Base-by-base conservation (phyloP, 2,113 vertebrate genomes). In the Corythoichthys intestinalis region DNA sequence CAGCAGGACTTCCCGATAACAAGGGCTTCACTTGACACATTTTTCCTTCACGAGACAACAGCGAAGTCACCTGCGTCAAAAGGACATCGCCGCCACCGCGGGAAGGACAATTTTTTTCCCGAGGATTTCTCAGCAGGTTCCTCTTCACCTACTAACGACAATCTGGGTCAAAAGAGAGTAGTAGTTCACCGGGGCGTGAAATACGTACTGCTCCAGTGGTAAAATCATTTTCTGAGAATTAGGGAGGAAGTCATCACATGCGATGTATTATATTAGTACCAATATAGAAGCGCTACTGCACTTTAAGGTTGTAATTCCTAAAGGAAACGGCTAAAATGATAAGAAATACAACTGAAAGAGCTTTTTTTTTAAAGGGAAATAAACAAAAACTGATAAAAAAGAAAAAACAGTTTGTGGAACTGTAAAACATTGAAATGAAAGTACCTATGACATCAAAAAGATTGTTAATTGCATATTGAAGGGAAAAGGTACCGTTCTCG, bases 131-230 rank as follows among this genome's bases (percentile, higher is more conserved):
- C n/a, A 1, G n/a, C 8, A 17, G 52, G 52, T 53, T 53, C 17
- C 52, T 20, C 52, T 54, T 59, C 6, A 39, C 35, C 57, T 37
- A 38, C 57, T 59, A 13, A 14, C 0, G 1, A 54, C 10, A 71
- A 85, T 82, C 60, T 79, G 66, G 75, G 77, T 74, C 61, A 79
- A 52, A 0, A 0, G 48, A 49, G 14, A 0, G 12, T 67, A 37
- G 15, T 11, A 62, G 58, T 76, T 34, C 68, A 70, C 57, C 14
- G 65, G 62, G 70, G 48, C 8, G 2, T 75, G 60, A 77, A 82
- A 74, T 48, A 66, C 63, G 74, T 69, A 73, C 59, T 0, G 0
- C 71, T 71, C 59, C 39, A 57, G 37, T 59, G 4, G 48, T 20
- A 15, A 72, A 20, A 6, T 34, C 11, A 2, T 35, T 13, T 46